Evolutionary conservation across 2,888 invertebrate genomes (phyloP).

Genomic region (Ectemnius continuus): DNA sequence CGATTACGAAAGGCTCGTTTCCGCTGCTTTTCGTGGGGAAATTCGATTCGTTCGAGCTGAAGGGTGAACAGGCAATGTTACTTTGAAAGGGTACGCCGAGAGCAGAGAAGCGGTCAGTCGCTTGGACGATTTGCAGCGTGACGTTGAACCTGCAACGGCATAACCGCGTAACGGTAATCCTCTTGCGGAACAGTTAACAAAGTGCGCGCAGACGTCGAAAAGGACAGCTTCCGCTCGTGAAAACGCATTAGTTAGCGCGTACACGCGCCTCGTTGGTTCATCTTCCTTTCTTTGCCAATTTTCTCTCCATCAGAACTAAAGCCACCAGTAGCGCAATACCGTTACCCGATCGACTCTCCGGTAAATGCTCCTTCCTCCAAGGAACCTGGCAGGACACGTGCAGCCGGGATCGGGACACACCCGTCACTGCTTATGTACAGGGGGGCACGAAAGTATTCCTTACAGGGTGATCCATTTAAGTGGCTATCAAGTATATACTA

Average conservation of each 20-base stretch:
- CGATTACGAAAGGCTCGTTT: not conserved
- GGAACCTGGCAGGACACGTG: conserved; percentile 33
- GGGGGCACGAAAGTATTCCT: no score
- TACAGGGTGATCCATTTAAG: no score
- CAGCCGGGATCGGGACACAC: conserved; percentile 31
- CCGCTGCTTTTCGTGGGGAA: not conserved
- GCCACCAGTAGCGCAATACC: conserved; percentile 19
- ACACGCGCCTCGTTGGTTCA: not conserved
- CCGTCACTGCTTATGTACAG: conserved; percentile 15
- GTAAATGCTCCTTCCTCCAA: conserved; percentile 29
- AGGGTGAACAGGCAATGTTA: no score
- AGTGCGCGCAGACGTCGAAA: conserved; percentile 33
- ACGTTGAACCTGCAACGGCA: conserved; percentile 65
- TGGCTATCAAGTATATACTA: no score
- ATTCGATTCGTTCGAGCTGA: no score
- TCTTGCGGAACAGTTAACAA: conserved; percentile 55
- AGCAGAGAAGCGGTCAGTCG: conserved; percentile 6
- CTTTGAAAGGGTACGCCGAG: no score
- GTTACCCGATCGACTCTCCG: conserved; percentile 43
- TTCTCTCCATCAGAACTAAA: not conserved
- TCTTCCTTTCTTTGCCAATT: not conserved
- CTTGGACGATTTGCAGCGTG: conserved; percentile 47
- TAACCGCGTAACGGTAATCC: conserved; percentile 66
- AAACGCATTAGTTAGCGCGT: conserved; percentile 20
- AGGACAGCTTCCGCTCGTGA: conserved; percentile 48